Percentiles rank a stretch among this genome's conserved stretches.
Conservation (phyloP, 2,113 vertebrate species). For the Cranoglanis bouderius region DNA sequence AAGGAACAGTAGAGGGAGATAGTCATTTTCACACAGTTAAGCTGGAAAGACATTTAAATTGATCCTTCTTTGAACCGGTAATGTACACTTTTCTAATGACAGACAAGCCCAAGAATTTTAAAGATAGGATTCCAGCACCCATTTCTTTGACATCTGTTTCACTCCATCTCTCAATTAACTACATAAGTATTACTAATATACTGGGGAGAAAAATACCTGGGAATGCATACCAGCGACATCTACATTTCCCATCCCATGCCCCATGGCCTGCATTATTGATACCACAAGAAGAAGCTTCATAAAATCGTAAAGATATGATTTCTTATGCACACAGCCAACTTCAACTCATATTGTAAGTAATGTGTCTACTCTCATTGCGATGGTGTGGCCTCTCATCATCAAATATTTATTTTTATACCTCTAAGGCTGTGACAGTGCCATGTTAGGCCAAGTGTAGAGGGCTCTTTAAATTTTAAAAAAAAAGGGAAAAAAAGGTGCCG, state of each 20-base stretch:
- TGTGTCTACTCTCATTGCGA: constrained; percentile 46
- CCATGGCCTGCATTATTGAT: constrained; percentile 72
- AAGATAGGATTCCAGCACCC: constrained; percentile 59
- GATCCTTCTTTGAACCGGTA: constrained; percentile 56
- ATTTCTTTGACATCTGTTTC: constrained; percentile 66
- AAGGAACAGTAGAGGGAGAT: neutral
- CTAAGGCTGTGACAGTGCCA: constrained; percentile 46
- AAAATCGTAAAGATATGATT: constrained; percentile 68
- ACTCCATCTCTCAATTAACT: constrained; percentile 26
- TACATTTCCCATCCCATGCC: constrained; percentile 58
- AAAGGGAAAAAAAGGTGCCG: constrained; percentile 64
- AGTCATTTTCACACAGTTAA: constrained; percentile 52
- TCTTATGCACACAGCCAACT: constrained; percentile 42
- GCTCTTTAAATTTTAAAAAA: constrained; percentile 68
- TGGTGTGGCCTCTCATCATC: constrained; percentile 59
- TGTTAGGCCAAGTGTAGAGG: constrained; percentile 65
- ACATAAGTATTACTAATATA: constrained; percentile 6
- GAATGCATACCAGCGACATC: constrained; percentile 54
- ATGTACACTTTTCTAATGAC: constrained; percentile 66
- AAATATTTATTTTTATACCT: constrained; percentile 71
- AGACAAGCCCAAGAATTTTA: constrained; percentile 67
- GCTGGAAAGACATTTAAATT: neutral
- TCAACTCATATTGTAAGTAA: constrained; percentile 45
- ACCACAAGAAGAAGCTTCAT: constrained; percentile 66
- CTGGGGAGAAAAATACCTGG: neutral